These are phyloP conservation scores for Axea sp. DNA, from an alignment of 2,888 invertebrate genomes.

Conservation along the genomic window DNA sequence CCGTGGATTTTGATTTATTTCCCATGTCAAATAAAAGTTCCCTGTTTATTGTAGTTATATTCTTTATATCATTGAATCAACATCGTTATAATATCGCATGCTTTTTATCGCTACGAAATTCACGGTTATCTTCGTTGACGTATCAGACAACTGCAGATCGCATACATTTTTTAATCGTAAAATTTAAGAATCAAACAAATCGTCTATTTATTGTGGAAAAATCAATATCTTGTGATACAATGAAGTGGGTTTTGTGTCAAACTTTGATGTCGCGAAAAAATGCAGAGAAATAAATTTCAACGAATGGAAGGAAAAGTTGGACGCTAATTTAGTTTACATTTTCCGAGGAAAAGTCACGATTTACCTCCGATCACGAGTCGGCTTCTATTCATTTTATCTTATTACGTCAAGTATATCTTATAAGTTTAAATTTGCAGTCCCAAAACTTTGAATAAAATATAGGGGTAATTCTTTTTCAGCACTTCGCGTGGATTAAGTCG, in stretches of 20 bases:
- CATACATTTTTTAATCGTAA: no score
- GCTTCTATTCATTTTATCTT: constrained; percentile 48
- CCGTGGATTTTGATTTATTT: no score
- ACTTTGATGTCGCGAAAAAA: constrained; percentile 70
- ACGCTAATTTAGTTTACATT: constrained; percentile 48
- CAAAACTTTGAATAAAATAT: constrained; percentile 55
- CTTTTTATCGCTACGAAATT: no score
- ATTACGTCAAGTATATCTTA: constrained; percentile 55
- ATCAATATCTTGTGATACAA: constrained; percentile 1
- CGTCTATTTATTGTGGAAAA: no score
- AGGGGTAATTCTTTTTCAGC: constrained; percentile 42
- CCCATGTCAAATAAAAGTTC: no score
- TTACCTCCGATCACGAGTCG: constrained; percentile 38
- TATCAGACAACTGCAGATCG: no score
- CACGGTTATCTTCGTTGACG: no score
- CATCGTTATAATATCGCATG: no score
- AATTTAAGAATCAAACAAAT: no score
- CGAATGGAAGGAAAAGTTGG: constrained; percentile 22
- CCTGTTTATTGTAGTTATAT: no score
- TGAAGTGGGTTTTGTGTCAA: constrained; percentile 70
- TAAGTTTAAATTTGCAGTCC: constrained; percentile 53
- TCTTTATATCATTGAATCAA: no score
- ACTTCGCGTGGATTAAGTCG: constrained; percentile 46
- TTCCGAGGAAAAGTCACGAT: constrained; percentile 24
- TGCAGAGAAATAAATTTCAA: constrained; percentile 10